phyloP scores from a whole-genome alignment of 2,113 vertebrate genomes.

The Indicator maculatus region DNA sequence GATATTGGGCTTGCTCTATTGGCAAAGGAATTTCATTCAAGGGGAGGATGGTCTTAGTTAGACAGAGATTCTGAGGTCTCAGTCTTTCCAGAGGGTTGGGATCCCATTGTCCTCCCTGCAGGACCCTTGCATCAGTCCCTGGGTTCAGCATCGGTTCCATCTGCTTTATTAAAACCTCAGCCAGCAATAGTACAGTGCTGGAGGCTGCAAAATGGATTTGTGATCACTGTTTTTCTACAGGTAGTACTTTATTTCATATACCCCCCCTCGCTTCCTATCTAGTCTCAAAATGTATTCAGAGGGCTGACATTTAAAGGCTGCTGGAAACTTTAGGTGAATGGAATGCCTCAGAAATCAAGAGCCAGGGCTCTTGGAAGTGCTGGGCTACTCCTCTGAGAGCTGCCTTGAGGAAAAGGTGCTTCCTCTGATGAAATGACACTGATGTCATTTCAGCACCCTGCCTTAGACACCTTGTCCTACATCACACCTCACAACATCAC shows the following conservation, averaged over 20 bases:
- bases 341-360: not conserved
- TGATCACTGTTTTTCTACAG: not conserved
- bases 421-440: accelerated
- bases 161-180: accelerated
- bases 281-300: not conserved
- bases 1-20: not conserved
- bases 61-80: accelerated
- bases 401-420: not conserved
- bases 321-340: accelerated
- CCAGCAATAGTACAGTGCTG: accelerated
- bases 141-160: not conserved
- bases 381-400: not conserved
- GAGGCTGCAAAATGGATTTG: not conserved
- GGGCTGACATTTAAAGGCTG: not conserved
- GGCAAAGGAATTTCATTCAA: accelerated
- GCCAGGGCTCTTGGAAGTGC: not conserved
- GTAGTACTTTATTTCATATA: not conserved
- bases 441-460: not conserved
- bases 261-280: accelerated
- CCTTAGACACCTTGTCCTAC: not conserved
- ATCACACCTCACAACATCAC: not conserved
- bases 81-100: not conserved
- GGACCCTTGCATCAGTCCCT: accelerated
- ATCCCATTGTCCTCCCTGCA: accelerated
- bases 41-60: accelerated